Percentiles rank a stretch among this genome's conserved stretches.
phyloP scores from a whole-genome alignment of 2,113 vertebrate genomes.

The Progne subis region DNA sequence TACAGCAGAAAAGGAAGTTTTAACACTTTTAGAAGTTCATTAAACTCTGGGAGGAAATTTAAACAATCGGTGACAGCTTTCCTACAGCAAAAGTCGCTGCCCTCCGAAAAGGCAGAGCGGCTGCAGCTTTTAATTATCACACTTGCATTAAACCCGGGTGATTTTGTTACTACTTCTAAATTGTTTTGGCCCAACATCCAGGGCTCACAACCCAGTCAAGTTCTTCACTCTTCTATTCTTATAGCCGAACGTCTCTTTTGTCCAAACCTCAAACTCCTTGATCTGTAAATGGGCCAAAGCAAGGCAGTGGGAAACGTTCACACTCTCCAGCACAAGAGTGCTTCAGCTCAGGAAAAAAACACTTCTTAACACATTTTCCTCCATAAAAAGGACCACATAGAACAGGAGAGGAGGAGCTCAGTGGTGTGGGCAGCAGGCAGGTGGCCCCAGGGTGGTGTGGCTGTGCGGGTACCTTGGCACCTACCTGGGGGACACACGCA shows the following conservation, averaged over 20 bases:
- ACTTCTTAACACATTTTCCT: background rate
- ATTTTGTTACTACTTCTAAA: constrained; percentile 42
- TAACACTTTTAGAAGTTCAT: constrained; percentile 57
- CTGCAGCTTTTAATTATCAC: constrained; percentile 67
- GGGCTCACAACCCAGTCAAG: constrained; percentile 12
- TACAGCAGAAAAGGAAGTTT: constrained; percentile 49
- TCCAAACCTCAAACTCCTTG: constrained; percentile 51
- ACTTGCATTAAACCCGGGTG: constrained; percentile 26
- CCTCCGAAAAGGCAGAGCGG: background rate
- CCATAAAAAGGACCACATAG: accelerated
- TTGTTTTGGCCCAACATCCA: constrained; percentile 11
- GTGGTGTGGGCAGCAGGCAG: accelerated
- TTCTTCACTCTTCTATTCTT: constrained; percentile 16
- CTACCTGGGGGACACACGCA: constrained; percentile 92
- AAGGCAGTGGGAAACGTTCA: background rate
- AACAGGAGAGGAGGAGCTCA: background rate
- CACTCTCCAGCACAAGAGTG: background rate
- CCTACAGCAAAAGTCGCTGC: background rate
- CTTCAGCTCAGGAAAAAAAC: background rate
- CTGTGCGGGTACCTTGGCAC: background rate
- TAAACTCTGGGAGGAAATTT: constrained; percentile 61
- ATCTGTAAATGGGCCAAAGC: constrained; percentile 21
- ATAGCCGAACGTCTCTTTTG: background rate
- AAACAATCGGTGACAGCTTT: constrained; percentile 39
- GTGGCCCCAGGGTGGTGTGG: background rate